Base-by-base conservation (phyloP, 2,888 invertebrate genomes). In the Drosophila diplacantha region DNA sequence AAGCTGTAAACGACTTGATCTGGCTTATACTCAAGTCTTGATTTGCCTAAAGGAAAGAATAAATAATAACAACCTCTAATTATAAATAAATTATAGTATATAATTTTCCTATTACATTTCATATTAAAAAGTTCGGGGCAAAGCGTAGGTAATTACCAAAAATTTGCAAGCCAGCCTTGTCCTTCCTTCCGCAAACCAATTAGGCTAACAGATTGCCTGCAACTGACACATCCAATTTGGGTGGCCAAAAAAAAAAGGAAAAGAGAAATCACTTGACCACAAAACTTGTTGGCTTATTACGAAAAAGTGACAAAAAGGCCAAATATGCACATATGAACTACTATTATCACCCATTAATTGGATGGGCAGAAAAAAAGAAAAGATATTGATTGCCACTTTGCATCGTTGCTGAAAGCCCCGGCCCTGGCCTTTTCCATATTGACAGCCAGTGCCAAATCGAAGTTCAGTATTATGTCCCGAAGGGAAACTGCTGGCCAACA, bases 141-240 rank as follows among this genome's bases (percentile, higher is more conserved):
- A 12, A 22, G 31, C 22, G 8, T 32, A 20, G 8, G 14, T 58
- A 31, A 59, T 58, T 58, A 58, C 18, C 9, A 2, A 22, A 16
- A 26, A 12, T 22, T 41, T 34, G 34, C 29, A 8, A 37, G 37
- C 29, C 29, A 37, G 12, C n/a, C 14, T 7, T 20, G 14, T 31
- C 20, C 58, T 37, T 31, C 9, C 22, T 22, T 24, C 9, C 18
- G 11, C 12, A 11, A 41, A 9, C 66, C 66, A 66, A 66, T 66
- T 59, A 59, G 22, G 47, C 38, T 38, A 34, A 47, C 54, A 54
- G 57, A 72, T 66, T 64, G 72, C 59, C 70, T 74, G 67, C 67
- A 75, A 74, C 63, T 70, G 77, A 79, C 76, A 79, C 52, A 74
- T 60, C 58, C 74, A 70, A 80, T 76, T 82, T 74, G 65, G 57